A percentile compares a stretch with the other conserved stretches of the same genome.
These are phyloP conservation scores for Pachypeltis micranthus DNA, from an alignment of 1,140 invertebrate species.

Conservation along the genomic window DNA sequence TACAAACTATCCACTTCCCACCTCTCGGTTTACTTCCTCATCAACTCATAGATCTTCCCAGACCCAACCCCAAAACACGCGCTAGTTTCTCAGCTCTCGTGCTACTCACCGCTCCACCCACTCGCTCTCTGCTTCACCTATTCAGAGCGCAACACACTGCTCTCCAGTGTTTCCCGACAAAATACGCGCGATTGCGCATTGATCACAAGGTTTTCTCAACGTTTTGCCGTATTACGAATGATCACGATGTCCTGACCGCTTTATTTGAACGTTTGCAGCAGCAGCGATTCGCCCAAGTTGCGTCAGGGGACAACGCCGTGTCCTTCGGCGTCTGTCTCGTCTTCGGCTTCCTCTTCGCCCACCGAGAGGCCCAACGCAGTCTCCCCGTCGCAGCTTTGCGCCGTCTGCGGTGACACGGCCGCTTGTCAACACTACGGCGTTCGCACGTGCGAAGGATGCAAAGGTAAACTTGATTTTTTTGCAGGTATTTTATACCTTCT, in stretches of 20 bases:
- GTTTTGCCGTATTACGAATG: neutral
- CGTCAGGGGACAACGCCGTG: conserved; percentile 36
- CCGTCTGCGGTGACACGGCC: conserved; percentile 96
- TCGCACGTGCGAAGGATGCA: conserved; percentile 94
- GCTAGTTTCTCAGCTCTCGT: no score
- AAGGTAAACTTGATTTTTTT: no score
- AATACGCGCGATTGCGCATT: no score
- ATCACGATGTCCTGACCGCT: neutral
- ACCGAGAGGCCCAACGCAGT: conserved; percentile 49
- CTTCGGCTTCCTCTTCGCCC: conserved; percentile 53
- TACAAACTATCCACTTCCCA: no score
- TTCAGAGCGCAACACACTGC: neutral
- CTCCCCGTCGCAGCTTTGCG: conserved; percentile 80
- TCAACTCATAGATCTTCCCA: no score
- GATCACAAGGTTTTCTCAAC: no score
- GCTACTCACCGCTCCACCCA: no score
- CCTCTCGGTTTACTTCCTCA: no score
- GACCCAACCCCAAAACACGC: no score
- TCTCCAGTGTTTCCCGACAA: neutral
- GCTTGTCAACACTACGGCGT: conserved; percentile 98
- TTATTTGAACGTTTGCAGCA: conserved; percentile 28
- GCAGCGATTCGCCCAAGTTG: conserved; percentile 39
- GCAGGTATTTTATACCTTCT: no score
- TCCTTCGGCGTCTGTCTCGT: conserved; percentile 47
- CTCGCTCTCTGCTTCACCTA: neutral